Conservation (phyloP, 53 echinoderm and acorn worm species). For the Echinarachnius parma region DNA sequence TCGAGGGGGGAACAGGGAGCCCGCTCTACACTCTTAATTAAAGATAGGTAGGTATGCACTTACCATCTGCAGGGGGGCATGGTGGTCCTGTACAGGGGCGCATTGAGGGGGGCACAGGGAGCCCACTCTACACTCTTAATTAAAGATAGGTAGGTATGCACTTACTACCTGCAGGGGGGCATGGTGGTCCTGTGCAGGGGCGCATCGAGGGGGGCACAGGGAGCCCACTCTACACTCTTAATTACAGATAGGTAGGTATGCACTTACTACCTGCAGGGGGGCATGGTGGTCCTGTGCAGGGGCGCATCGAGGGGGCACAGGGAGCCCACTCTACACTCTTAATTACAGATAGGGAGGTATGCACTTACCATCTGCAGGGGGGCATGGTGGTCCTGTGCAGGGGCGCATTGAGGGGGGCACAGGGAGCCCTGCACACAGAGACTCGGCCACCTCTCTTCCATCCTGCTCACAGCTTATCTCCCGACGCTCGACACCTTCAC, state of each 20-base stretch:
- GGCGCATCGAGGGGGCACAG: neutral
- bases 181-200: too few species aligned
- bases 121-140: neutral
- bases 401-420: slow-evolving; percentile 43
- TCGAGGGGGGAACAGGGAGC: neutral
- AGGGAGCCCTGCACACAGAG: slow-evolving; percentile 51
- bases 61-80: slow-evolving; percentile 59
- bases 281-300: neutral
- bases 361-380: slow-evolving; percentile 53
- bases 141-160: too few species aligned
- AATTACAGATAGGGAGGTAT: too few species aligned
- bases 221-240: too few species aligned
- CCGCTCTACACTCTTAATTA: neutral
- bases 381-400: slow-evolving; percentile 48
- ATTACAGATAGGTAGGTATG: too few species aligned
- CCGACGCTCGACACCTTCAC: slow-evolving; percentile 52
- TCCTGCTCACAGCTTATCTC: slow-evolving; percentile 51
- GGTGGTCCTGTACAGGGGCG: slow-evolving; percentile 37
- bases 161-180: too few species aligned
- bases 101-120: slow-evolving; percentile 49
- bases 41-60: slow-evolving; percentile 15
- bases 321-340: neutral
- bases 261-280: too few species aligned
- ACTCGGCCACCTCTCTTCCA: slow-evolving; percentile 46
- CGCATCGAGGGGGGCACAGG: too few species aligned